Base-by-base conservation (phyloP, 2,888 invertebrate species). In the Eristalis arbustorum region DNA sequence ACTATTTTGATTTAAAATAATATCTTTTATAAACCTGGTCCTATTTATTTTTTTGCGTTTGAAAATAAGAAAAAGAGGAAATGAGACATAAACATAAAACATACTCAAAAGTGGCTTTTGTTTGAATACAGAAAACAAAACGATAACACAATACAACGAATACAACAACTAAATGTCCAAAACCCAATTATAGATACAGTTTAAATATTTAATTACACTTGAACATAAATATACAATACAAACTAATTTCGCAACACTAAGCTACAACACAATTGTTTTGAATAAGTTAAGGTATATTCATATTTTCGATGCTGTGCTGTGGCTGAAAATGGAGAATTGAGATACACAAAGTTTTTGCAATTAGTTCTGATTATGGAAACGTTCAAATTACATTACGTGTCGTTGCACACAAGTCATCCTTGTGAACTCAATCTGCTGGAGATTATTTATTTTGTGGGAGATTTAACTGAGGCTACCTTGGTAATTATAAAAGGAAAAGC, bases 241-340 rank as follows among this genome's bases (percentile, higher is more conserved):
- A 82, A 87, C 83, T 79, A 87, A 87, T 82, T 85, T 74, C 28
- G 74, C 87, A 78, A 82, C 74, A 87, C 83, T 87, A 87, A 87
- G 87, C 87, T 87, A 83, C 83, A 83, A 83, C 78, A 83, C 75
- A 83, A 87, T 67, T 77, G 42, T 28, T 77, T 77, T 64, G 63
- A 71, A 69, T 63, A 77, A 77, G 31, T 71, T 40, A 34, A 59
- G 49, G 56, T 73, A 72, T 69, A 69, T 23, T 74, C 23, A 71
- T 34, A 18, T 49, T 49, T n/a, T 8, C 49, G 49, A 18, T 71
- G 71, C 23, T 79, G 62, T 87, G 83, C 87, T 83, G 31, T 31
- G 75, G 67, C 74, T n/a, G n/a, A n/a, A 28, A 62, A 62, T 8
- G 57, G 18, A 18, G 18, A 10, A 4, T 25, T 62, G 42, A 14